These are phyloP conservation scores for Drosophila crucigera DNA, from an alignment of 2,888 invertebrate genomes.

Conservation along the genomic window DNA sequence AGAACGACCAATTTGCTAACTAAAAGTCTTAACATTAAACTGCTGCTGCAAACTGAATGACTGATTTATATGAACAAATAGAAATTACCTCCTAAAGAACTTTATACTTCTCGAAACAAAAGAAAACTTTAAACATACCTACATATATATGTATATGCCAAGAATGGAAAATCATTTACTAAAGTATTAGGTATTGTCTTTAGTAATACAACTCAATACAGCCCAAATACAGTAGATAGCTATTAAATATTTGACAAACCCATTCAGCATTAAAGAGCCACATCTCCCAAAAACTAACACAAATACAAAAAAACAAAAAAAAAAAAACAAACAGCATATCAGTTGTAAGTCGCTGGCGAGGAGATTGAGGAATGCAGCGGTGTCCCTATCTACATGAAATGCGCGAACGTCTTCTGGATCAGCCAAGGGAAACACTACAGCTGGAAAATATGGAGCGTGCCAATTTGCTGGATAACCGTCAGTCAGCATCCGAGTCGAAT, in stretches of 20 bases:
- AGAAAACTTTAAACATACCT: conserved; percentile 1
- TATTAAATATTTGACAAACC: conserved; percentile 18
- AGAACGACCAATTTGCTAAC: conserved; percentile 74
- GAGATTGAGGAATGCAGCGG: conserved; percentile 86
- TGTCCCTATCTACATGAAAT: conserved; percentile 97
- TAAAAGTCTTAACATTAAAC: conserved; percentile 72
- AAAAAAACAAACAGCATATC: conserved; percentile 13
- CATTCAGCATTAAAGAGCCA: background rate
- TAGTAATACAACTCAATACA: background rate
- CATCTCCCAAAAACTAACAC: background rate
- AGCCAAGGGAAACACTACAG: conserved; percentile 88
- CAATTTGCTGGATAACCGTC: conserved; percentile 85
- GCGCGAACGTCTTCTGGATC: conserved; percentile 94
- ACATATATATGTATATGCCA: conserved; percentile 8
- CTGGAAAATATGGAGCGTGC: conserved; percentile 88
- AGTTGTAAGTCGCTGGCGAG: background rate
- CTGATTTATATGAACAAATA: conserved; percentile 74
- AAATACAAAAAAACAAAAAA: conserved; percentile 3
- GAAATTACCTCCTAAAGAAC: conserved; percentile 55
- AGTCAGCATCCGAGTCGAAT: conserved; percentile 87
- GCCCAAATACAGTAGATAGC: conserved; percentile 22
- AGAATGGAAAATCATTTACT: conserved; percentile 38
- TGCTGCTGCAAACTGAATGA: conserved; percentile 73
- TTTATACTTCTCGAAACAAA: conserved; percentile 32
- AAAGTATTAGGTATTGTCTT: conserved; percentile 12